Percentiles rank a stretch among this genome's conserved stretches.
These are phyloP conservation scores for Tanypteryx hageni DNA, from an alignment of 2,888 invertebrate species.

Conservation along the genomic window DNA sequence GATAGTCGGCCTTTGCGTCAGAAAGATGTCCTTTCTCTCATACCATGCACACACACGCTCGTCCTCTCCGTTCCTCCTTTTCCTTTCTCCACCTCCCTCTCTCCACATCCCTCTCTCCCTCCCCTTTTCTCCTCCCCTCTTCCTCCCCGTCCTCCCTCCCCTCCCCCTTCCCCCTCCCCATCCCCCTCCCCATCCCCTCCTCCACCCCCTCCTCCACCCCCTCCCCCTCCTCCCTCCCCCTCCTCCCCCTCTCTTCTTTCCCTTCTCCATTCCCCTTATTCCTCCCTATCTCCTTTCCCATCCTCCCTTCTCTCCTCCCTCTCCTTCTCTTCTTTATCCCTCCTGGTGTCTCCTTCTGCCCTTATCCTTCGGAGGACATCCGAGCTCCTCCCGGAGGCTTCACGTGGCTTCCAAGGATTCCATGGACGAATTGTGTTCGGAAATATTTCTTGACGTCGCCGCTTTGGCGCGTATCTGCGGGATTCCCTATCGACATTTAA, in stretches of 20 bases:
- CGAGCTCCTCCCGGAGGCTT: neutral
- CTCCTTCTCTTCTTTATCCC: neutral
- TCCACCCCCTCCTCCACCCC: neutral
- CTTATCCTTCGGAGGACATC: neutral
- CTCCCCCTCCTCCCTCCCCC: too few species aligned
- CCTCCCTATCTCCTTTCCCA: neutral
- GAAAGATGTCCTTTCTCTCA: neutral
- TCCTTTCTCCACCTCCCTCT: too few species aligned
- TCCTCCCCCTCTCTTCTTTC: too few species aligned
- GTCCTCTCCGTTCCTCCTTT: neutral
- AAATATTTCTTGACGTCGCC: slow-evolving; percentile 16
- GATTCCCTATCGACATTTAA: neutral
- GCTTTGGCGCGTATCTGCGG: neutral
- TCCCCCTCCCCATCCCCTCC: neutral
- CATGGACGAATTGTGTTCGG: slow-evolving; percentile 21
- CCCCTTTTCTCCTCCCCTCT: neutral
- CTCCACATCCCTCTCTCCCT: neutral
- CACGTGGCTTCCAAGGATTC: slow-evolving; percentile 22
- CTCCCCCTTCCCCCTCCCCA: too few species aligned
- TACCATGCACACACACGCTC: neutral
- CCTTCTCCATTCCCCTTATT: neutral
- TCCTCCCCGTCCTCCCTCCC: neutral
- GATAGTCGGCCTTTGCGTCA: too few species aligned
- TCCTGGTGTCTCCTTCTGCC: neutral
- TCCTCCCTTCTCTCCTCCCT: neutral